Conservation (phyloP, 2,113 vertebrate species). For the Catharus fuscescens region DNA sequence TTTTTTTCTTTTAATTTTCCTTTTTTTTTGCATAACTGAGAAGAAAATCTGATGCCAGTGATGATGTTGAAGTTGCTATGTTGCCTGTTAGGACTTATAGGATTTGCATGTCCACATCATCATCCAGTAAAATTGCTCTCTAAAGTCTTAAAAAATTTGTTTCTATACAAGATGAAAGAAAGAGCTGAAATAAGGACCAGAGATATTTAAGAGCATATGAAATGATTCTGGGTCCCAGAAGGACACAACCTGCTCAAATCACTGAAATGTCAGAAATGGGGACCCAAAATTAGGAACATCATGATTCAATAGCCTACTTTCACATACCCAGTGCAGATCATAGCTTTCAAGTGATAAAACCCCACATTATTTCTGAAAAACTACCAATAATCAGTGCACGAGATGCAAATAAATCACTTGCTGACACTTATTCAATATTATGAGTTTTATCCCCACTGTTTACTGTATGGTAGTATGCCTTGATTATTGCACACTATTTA, state of each 20-base stretch:
- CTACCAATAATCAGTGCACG: background rate
- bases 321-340: background rate
- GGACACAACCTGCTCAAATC: background rate
- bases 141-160: background rate
- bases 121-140: background rate
- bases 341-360: background rate
- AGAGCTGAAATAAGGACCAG: background rate
- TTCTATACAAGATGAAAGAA: background rate
- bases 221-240: background rate
- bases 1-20: background rate
- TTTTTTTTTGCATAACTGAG: background rate
- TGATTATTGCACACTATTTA: background rate
- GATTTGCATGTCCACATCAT: background rate
- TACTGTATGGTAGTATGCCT: background rate
- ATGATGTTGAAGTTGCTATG: background rate
- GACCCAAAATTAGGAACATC: background rate
- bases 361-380: background rate
- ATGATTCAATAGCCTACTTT: background rate
- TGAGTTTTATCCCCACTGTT: background rate
- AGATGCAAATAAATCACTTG: conserved; percentile 29
- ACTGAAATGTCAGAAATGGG: background rate
- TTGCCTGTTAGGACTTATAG: background rate
- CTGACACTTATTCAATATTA: background rate
- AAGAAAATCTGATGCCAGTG: background rate
- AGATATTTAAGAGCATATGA: background rate